Base-by-base conservation (phyloP, 2,113 vertebrate species). In the Ictidomys tridecemlineatus region DNA sequence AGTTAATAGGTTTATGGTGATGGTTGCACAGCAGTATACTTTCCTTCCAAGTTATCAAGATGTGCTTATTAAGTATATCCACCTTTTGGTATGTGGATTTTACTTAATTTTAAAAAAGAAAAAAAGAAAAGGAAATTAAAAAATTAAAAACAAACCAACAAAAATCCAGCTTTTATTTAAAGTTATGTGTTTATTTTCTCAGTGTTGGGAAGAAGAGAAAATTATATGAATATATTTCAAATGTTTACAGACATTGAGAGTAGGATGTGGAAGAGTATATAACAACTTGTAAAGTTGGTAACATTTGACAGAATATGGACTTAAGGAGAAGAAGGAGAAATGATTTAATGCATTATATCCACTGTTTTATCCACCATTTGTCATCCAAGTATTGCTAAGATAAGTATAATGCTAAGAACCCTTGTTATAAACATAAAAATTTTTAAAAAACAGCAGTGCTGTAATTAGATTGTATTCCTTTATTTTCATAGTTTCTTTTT, bases 351-450 rank as follows among this genome's bases (percentile, higher is more conserved):
- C 20, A 74, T 58, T 77, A 48, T 73, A 1, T 70, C 2, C 0
- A 77, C 37, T 74, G 34, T 89, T 73, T 91, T 45, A 91, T 86
- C n/a, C 86, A 85, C 95, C 3, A n/a, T 85, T 85, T 37, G 3
- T 79, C 93, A 12, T 76, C 72, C 3, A 79, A 17, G 80, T 96
- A 18, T 92, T 53, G 90, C 8, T 87, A 88, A 77, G 65, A 34
- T 65, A 90, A 79, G 4, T 79, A 9, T 70, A 88, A 95, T 32
- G 30, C 16, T 96, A 90, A 45, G 8, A 87, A 61, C 6, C 32
- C 32, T 87, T 14, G 48, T 78, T 73, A 42, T 78, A 76, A 82
- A 61, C 10, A 90, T 73, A 89, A 91, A 89, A 74, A 17, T 76
- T 69, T 17, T 85, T 7, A 89, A 51, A 51, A 51, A 51, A 89